phyloP scores from a whole-genome alignment of 2,113 vertebrate genomes.

The Forbesichthys agassizii region DNA sequence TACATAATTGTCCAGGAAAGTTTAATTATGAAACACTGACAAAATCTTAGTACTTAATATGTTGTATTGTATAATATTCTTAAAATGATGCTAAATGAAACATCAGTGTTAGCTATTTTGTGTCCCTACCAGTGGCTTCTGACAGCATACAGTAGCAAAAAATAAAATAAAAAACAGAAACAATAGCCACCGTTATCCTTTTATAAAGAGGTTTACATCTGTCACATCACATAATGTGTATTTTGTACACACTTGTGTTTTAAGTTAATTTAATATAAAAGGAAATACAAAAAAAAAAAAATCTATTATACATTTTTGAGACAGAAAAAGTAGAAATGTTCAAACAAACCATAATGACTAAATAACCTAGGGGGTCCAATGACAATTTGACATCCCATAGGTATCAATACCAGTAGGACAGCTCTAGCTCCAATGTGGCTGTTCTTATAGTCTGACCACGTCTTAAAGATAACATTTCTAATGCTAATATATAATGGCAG shows the following conservation, averaged over 20 bases:
- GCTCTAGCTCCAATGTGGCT: no score
- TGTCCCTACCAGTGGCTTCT: neutral
- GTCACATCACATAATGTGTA: no score
- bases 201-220: no score
- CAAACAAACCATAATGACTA: no score
- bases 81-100: neutral
- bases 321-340: neutral
- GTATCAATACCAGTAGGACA: no score
- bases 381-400: no score
- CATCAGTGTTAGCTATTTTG: neutral
- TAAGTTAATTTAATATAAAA: neutral
- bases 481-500: constrained; percentile 7
- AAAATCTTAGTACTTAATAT: neutral
- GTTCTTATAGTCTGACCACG: no score
- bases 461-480: neutral
- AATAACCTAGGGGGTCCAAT: no score
- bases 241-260: no score
- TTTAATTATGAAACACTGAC: neutral
- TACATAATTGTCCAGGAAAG: neutral
- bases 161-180: no score
- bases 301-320: neutral
- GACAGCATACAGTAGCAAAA: neutral
- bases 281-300: neutral
- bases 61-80: neutral
- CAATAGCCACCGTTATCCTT: no score